These are phyloP conservation scores for Euglossa dilemma DNA, from an alignment of 1,140 invertebrate genomes.

Conservation along the genomic window DNA sequence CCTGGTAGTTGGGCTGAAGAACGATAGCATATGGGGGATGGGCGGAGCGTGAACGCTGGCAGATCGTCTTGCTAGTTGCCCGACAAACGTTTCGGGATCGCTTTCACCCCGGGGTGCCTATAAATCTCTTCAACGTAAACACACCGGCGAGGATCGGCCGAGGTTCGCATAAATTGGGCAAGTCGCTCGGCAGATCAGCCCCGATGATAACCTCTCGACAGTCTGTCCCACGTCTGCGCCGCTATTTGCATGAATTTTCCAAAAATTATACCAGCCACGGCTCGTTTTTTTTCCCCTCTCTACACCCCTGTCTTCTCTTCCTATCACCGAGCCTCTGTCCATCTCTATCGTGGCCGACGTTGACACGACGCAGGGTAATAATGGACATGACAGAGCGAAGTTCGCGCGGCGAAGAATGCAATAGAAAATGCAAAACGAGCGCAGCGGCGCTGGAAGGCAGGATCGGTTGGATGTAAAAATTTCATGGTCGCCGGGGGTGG, in stretches of 20 bases:
- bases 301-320: no score
- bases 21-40: constrained; percentile 11
- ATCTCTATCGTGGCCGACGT: neutral
- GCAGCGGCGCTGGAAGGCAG: neutral
- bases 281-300: neutral
- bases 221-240: constrained; percentile 61
- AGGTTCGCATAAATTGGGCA: constrained; percentile 72
- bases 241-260: constrained; percentile 58
- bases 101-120: constrained; percentile 61
- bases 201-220: constrained; percentile 71
- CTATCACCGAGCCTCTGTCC: no score
- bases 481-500: neutral
- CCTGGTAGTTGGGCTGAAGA: neutral
- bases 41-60: neutral
- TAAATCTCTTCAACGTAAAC: constrained; percentile 65
- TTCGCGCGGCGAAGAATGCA: neutral
- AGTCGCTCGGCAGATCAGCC: constrained; percentile 64
- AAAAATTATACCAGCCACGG: constrained; percentile 44
- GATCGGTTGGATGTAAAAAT: neutral
- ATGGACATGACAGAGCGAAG: constrained; percentile 7
- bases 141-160: constrained; percentile 55
- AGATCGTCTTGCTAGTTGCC: constrained; percentile 54
- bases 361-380: constrained; percentile 13
- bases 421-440: constrained; percentile 12
- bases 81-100: constrained; percentile 63